Conservation (phyloP, 2,113 vertebrate genomes). For the Equus quagga region DNA sequence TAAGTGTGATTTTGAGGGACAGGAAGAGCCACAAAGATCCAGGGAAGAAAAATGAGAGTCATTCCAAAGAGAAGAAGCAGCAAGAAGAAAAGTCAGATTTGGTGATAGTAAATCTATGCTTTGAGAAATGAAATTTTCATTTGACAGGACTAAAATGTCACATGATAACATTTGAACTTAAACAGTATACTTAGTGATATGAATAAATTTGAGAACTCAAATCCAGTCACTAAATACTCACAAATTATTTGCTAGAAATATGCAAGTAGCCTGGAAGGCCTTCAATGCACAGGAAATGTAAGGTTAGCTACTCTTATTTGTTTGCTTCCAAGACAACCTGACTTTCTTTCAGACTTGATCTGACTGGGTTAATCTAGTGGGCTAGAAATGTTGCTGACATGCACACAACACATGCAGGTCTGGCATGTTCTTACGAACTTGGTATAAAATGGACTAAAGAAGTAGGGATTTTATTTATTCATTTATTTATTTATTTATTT, state of each 20-base stretch:
- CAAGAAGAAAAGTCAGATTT: background rate
- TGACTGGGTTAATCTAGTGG: constrained; percentile 15
- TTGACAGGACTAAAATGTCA: background rate
- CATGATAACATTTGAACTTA: background rate
- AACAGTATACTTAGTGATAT: background rate
- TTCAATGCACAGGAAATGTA: constrained; percentile 2
- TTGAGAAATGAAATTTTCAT: background rate
- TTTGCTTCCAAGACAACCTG: constrained; percentile 45
- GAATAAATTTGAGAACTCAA: constrained; percentile 14
- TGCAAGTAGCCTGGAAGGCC: background rate
- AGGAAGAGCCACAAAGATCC: background rate
- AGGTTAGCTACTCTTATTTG: constrained; percentile 15
- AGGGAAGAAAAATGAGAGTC: background rate
- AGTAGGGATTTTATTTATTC: background rate
- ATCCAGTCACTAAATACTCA: background rate
- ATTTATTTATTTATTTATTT: too few relatives aligned
- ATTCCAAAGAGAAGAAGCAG: background rate
- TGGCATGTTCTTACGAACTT: background rate
- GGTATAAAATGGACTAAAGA: background rate
- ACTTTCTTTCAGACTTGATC: constrained; percentile 55
- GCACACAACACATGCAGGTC: background rate
- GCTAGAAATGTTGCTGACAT: constrained; percentile 64
- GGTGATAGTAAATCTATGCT: background rate
- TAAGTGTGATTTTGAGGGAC: background rate
- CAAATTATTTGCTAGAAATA: background rate